Conservation (phyloP, 2,888 invertebrate species). For the Tuta absoluta region DNA sequence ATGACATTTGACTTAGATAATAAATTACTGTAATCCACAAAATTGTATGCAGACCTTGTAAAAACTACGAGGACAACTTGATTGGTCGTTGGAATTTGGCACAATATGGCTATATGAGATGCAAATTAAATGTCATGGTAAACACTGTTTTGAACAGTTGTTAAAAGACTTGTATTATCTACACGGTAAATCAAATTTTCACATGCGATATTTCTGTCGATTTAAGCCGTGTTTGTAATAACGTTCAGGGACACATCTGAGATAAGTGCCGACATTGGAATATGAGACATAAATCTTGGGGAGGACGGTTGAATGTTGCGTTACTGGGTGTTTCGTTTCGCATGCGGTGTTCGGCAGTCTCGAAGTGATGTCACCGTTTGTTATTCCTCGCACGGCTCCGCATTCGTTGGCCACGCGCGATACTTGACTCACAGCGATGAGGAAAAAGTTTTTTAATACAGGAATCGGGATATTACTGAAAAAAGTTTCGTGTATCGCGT, state of each 20-base stretch:
- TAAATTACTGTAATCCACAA: conserved; percentile 12
- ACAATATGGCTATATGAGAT: not conserved
- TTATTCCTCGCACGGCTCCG: conserved; percentile 63
- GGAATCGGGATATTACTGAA: conserved; percentile 34
- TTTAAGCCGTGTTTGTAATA: conserved; percentile 51
- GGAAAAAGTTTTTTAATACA: conserved; percentile 51
- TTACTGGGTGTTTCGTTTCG: conserved; percentile 45
- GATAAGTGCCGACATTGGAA: conserved; percentile 41
- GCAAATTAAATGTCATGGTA: not conserved
- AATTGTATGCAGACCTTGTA: not conserved
- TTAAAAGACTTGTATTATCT: conserved; percentile 10
- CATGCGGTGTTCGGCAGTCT: conserved; percentile 51
- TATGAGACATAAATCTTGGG: conserved; percentile 48
- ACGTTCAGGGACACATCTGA: conserved; percentile 54
- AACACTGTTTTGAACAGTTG: not conserved
- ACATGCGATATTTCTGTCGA: conserved; percentile 46
- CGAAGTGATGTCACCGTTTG: conserved; percentile 74
- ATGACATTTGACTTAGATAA: conserved; percentile 24
- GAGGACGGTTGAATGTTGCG: conserved; percentile 46
- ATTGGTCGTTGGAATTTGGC: not conserved
- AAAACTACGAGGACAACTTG: not conserved
- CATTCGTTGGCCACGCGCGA: conserved; percentile 58
- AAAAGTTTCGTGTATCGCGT: conserved; percentile 30
- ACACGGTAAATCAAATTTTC: conserved; percentile 45
- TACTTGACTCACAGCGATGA: conserved; percentile 60